A percentile compares a stretch with the other conserved stretches of the same genome.
Conservation (phyloP, 1,140 invertebrate species). For the Hyles euphorbiae region DNA sequence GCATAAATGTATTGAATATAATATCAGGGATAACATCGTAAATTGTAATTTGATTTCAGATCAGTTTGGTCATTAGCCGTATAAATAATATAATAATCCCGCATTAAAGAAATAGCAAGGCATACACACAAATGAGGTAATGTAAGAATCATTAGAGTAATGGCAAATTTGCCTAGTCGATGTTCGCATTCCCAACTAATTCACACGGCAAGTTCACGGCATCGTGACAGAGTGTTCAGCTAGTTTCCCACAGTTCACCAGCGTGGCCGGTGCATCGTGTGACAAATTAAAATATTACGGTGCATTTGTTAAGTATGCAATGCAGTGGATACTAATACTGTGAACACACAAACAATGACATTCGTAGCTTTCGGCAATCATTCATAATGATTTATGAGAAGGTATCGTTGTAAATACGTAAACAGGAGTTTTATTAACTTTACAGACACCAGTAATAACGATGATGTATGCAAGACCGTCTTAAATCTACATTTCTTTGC, state of each 20-base stretch:
- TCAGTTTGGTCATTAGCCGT: too few species aligned
- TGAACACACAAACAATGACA: conserved; percentile 32
- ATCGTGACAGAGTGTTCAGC: conserved; percentile 17
- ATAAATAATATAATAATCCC: too few species aligned
- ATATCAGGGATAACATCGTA: too few species aligned
- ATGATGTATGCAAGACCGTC: too few species aligned
- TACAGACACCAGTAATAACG: too few species aligned
- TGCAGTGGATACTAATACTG: conserved; percentile 23
- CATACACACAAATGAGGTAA: background rate
- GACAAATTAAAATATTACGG: conserved; percentile 51
- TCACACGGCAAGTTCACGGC: conserved; percentile 11
- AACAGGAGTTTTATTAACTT: conserved; percentile 9
- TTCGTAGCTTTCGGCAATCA: conserved; percentile 41
- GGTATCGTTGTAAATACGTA: conserved; percentile 28
- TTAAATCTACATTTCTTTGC: too few species aligned
- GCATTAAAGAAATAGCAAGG: background rate
- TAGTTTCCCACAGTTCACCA: conserved; percentile 23
- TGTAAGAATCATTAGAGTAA: background rate
- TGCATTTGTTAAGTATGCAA: conserved; percentile 38
- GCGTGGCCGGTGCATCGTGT: conserved; percentile 24
- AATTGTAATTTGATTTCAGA: too few species aligned
- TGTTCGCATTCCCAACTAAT: conserved; percentile 11
- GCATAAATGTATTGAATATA: too few species aligned
- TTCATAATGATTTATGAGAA: conserved; percentile 51
- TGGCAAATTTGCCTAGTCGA: too few species aligned